Conservation (phyloP, 2,888 invertebrate species). For the Mythimna vitellina region DNA sequence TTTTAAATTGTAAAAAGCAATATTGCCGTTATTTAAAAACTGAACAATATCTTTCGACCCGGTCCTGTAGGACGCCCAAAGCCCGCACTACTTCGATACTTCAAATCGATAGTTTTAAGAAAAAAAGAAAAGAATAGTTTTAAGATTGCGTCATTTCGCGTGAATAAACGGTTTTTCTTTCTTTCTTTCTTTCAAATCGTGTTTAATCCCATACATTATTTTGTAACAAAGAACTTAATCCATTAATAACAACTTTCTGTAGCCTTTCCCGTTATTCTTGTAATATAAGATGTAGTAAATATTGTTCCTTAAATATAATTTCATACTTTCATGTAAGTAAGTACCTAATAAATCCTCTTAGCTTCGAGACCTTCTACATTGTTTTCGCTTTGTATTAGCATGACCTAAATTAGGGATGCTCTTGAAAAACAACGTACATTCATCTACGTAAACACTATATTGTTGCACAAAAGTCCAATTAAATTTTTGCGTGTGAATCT, state of each 20-base stretch:
- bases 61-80: no score
- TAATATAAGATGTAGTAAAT: neutral
- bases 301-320: slow-evolving; percentile 17
- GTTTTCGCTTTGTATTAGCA: slow-evolving; percentile 2
- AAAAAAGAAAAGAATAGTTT: no score
- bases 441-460: no score
- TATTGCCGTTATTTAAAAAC: no score
- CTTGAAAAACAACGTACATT: neutral
- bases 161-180: no score
- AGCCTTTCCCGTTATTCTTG: neutral
- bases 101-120: no score
- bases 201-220: neutral
- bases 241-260: slow-evolving; percentile 1
- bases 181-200: neutral
- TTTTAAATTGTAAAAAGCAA: neutral
- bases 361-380: neutral
- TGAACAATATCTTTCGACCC: no score
- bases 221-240: neutral
- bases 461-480: no score
- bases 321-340: neutral
- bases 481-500: no score
- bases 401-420: neutral
- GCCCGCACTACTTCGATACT: neutral
- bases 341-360: slow-evolving; percentile 8
- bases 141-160: no score